Conservation (phyloP, 1,140 invertebrate species). For the Ceratitis capitata region DNA sequence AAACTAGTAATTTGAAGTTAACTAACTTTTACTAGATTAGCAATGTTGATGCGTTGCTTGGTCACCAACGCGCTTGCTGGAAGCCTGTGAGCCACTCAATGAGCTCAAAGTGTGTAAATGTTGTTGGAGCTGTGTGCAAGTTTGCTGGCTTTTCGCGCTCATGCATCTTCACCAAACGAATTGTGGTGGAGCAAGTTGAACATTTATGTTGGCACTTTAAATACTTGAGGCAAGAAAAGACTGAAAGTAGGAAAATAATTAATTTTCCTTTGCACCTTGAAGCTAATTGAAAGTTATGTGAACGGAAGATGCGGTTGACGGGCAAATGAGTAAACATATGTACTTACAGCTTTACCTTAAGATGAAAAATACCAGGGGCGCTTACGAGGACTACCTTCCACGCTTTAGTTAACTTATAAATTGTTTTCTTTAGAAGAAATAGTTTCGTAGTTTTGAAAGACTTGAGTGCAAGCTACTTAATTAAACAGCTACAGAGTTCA, state of each 20-base stretch:
- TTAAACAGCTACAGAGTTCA: too few relatives aligned
- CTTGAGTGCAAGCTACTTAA: too few relatives aligned
- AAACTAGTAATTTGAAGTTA: conserved; percentile 35
- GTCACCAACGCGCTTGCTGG: not conserved
- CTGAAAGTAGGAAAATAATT: conserved; percentile 12
- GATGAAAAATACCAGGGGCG: too few relatives aligned
- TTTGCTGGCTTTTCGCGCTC: not conserved
- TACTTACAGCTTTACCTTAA: too few relatives aligned
- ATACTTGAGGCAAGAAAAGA: not conserved
- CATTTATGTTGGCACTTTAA: not conserved
- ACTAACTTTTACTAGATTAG: conserved; percentile 34
- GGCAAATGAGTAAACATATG: not conserved
- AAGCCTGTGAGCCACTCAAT: not conserved
- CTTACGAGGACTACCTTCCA: too few relatives aligned
- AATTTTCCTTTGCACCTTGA: not conserved
- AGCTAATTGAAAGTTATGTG: conserved; percentile 34
- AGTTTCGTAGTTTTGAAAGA: too few relatives aligned
- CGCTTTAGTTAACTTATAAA: too few relatives aligned
- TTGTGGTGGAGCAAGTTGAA: not conserved
- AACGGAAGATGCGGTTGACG: not conserved
- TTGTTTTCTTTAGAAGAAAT: too few relatives aligned
- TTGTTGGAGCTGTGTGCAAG: not conserved
- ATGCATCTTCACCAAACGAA: not conserved
- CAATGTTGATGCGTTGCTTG: not conserved
- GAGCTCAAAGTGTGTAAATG: not conserved